phyloP scores from a whole-genome alignment of 2,797 vertebrate genomes.

The Bucorvus abyssinicus region DNA sequence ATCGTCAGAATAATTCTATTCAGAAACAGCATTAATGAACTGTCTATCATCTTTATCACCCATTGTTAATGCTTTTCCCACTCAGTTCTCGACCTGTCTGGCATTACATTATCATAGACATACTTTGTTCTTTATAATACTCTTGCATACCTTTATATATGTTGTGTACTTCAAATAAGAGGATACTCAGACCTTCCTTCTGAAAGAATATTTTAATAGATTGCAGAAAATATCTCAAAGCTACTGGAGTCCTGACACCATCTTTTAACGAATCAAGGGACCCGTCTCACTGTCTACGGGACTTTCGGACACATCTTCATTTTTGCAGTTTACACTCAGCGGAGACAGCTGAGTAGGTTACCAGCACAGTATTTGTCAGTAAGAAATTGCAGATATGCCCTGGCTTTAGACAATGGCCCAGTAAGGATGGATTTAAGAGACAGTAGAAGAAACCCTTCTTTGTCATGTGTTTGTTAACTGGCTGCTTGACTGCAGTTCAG shows the following conservation, averaged over 20 bases:
- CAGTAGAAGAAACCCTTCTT: not conserved
- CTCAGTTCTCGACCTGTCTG: not conserved
- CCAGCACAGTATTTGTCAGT: not conserved
- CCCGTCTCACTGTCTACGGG: not conserved
- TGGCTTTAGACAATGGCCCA: not conserved
- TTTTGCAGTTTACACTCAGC: not conserved
- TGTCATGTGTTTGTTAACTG: not conserved
- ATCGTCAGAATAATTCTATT: constrained; percentile 34
- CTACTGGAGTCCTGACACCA: not conserved
- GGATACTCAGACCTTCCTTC: not conserved
- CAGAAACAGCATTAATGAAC: not conserved
- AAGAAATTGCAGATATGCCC: not conserved
- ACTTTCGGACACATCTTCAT: not conserved
- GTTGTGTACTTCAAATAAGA: not conserved
- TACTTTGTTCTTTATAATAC: not conserved
- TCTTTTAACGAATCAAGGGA: not conserved
- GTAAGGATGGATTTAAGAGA: not conserved
- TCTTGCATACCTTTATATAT: not conserved
- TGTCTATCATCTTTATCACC: not conserved
- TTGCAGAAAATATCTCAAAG: not conserved
- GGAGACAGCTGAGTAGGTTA: not conserved
- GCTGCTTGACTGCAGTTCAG: not conserved
- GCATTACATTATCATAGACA: not conserved
- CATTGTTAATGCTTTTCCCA: not conserved
- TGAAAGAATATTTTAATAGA: not conserved